phyloP scores from a whole-genome alignment of 1,140 invertebrate species.

The Helicoverpa armigera region DNA sequence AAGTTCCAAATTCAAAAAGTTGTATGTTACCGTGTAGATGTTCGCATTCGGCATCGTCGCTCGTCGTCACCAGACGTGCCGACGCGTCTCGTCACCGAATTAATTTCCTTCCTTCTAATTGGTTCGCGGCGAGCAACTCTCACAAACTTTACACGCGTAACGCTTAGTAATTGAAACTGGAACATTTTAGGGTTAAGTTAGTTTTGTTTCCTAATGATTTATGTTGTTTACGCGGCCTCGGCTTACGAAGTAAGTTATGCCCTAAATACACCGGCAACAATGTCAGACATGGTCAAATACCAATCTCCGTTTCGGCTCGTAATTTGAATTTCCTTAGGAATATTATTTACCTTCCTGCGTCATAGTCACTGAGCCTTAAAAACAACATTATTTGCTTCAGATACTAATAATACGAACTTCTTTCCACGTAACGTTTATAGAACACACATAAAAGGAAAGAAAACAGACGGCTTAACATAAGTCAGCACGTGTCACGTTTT shows the following conservation, averaged over 20 bases:
- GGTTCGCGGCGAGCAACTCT: constrained; percentile 46
- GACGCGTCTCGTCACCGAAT: constrained; percentile 48
- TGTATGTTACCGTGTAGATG: neutral
- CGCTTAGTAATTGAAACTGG: constrained; percentile 44
- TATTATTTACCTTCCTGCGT: too few species aligned
- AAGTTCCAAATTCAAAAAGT: constrained; percentile 31
- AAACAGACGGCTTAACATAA: neutral
- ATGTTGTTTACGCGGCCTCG: constrained; percentile 24
- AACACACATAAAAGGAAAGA: neutral
- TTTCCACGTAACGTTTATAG: neutral
- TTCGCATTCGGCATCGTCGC: neutral
- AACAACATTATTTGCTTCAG: neutral
- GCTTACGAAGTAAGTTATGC: neutral
- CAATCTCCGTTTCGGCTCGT: too few species aligned
- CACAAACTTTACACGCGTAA: constrained; percentile 43
- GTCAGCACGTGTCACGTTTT: neutral
- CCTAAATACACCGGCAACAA: neutral
- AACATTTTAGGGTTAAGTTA: constrained; percentile 43
- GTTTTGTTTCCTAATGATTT: constrained; percentile 40
- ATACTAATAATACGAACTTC: neutral
- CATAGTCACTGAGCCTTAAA: too few species aligned
- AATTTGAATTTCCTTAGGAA: too few species aligned
- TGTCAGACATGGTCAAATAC: too few species aligned
- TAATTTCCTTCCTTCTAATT: constrained; percentile 51
- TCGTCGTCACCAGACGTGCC: constrained; percentile 14